phyloP scores from a whole-genome alignment of 2,797 vertebrate genomes.

The Urophycis tenuis region DNA sequence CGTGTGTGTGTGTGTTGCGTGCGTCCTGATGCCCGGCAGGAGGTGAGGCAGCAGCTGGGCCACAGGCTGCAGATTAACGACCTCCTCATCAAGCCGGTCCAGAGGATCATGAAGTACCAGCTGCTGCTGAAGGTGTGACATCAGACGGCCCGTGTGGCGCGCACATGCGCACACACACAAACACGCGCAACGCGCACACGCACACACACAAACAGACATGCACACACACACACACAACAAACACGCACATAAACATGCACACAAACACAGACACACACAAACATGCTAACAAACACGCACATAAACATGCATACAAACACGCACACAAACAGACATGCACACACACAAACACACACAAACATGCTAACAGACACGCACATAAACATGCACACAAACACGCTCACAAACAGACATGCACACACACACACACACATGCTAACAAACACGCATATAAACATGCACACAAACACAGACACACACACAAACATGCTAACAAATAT shows the following conservation, averaged over 20 bases:
- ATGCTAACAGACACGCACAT: no score
- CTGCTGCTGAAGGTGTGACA: slow-evolving; percentile 90
- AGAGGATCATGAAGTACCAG: slow-evolving; percentile 99
- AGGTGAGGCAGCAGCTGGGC: slow-evolving; percentile 90
- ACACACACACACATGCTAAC: no score
- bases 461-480: no score
- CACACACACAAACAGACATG: background rate
- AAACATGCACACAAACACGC: no score
- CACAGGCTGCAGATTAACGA: slow-evolving; percentile 95
- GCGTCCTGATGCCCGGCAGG: slow-evolving; percentile 64
- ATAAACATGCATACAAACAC: no score
- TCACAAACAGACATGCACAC: no score
- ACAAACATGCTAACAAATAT: no score
- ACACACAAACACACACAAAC: no score
- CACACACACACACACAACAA: slow-evolving; percentile 14
- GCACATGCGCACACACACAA: slow-evolving; percentile 3
- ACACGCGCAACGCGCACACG: slow-evolving; percentile 4
- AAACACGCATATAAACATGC: no score
- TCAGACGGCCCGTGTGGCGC: slow-evolving; percentile 9
- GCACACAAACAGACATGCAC: no score
- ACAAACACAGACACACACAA: no score
- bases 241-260: slow-evolving; percentile 2
- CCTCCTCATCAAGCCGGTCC: slow-evolving; percentile 95
- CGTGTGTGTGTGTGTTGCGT: slow-evolving; percentile 13
- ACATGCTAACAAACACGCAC: no score